phyloP scores from a whole-genome alignment of 1,140 invertebrate genomes.

The Pogonus chalceus region DNA sequence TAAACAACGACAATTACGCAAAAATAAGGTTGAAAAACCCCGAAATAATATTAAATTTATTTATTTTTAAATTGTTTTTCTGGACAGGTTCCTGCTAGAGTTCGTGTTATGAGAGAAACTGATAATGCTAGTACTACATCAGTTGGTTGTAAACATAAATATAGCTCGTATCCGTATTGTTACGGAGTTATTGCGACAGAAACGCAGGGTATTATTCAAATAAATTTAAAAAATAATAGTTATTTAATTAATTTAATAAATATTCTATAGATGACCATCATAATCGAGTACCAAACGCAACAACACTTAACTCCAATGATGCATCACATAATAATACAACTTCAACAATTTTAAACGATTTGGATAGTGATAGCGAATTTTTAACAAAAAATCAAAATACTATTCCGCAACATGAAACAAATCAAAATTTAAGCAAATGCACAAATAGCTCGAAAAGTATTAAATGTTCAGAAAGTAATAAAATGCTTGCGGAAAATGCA shows the following conservation, averaged over 20 bases:
- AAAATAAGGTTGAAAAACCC: conserved; percentile 42
- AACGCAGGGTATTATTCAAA: conserved; percentile 47
- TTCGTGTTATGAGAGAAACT: conserved; percentile 54
- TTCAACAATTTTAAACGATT: conserved; percentile 7
- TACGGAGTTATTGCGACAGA: conserved; percentile 69
- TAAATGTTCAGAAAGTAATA: conserved; percentile 20
- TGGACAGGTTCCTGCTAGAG: conserved; percentile 45
- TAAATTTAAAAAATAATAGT: no score
- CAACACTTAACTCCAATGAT: not conserved
- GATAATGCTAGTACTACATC: conserved; percentile 43
- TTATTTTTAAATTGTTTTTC: conserved; percentile 12
- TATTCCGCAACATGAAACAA: conserved; percentile 21
- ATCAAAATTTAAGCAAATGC: conserved; percentile 27
- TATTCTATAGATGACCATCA: conserved; percentile 27
- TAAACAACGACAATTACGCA: conserved; percentile 50
- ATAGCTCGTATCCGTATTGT: conserved; percentile 74
- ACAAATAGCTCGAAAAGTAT: conserved; percentile 19
- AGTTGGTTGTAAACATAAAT: conserved; percentile 68
- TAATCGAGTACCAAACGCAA: conserved; percentile 13
- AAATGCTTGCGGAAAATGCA: conserved; percentile 1
- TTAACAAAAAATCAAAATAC: not conserved
- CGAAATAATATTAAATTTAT: not conserved
- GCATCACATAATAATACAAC: conserved; percentile 11
- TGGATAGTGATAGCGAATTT: not conserved
- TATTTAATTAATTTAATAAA: not conserved